Base-by-base conservation (phyloP, 2,797 vertebrate genomes). In the Malacoctenus gilli region DNA sequence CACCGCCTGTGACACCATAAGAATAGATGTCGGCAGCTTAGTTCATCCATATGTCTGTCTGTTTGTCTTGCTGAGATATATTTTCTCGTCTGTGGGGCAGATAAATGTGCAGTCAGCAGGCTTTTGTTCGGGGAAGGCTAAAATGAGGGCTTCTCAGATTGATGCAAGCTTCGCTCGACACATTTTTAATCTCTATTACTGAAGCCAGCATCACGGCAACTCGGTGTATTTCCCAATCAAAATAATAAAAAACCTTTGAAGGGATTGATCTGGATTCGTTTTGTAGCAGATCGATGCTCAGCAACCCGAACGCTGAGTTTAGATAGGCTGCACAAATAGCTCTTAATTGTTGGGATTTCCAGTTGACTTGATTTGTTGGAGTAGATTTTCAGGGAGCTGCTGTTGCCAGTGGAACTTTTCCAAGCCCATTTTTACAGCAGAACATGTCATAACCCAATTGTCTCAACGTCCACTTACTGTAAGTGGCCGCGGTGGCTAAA, bases 381-480 rank as follows among this genome's bases (percentile, higher is more conserved):
- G 70, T 39, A 46, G 60, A 68, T 63, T 68, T 79, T 61, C 40
- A 30, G 48, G 35, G 58, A 65, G 64, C 52, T 9, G 8, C 52
- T 50, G 44, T 67, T 62, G 67, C 69, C 74, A 54, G 13, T 63
- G 53, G 72, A 79, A 68, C 34, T 67, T 65, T 63, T 68, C 72
- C 68, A 61, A 68, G 50, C 43, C 21, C 21, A 49, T 64, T 76
- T 76, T 72, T 72, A 79, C 69, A 75, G 81, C 61, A 63, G 62
- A 63, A 82, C 69, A 83, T 84, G 76, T 85, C 79, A 76, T 89
- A 89, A 89, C 82, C 81, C 79, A 86, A 85, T 87, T 87, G 79
- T 87, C 77, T 84, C 68, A 61, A 69, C 19, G 69, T 85, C 79
- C 85, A 88, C 80, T 89, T 87, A 81, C 72, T 76, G 82, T 85